Base-by-base conservation (phyloP, 2,113 vertebrate species). In the Cyprichromis sp. region DNA sequence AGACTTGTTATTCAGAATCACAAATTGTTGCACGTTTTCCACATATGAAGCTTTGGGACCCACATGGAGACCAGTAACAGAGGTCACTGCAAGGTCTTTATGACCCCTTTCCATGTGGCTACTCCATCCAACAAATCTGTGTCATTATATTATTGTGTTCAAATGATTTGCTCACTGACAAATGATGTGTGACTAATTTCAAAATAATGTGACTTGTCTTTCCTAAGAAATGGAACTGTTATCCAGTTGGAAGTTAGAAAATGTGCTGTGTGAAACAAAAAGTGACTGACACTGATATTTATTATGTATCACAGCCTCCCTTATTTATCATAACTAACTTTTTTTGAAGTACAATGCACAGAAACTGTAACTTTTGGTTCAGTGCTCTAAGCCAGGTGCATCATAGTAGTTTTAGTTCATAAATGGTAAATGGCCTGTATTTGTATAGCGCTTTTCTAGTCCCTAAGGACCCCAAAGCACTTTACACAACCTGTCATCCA, bases 101-200 rank as follows among this genome's bases (percentile, higher is more conserved):
- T 66, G 85, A 82, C 85, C 89, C 59, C 66, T 85, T 80, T 85
- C 34, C 10, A 61, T 76, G 88, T n/a, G 63, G 59, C 57, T 21
- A 73, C 54, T 86, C 86, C 38, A 76, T 87, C 89, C 36, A 83
- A 90, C 83, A 83, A 57, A 92, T 90, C 90, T 83, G 40, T 91
- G 89, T 94, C 88, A 66, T 88, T 40, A 40, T 80, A 90, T 90
- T 90, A 82, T 94, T 95, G 91, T 95, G 94, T 92, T 92, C 88
- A 88, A 93, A 93, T 85, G 87, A 96, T 92, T 91, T 90, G 92
- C 89, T 59, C 79, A 6, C 88, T 93, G 93, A 96, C 83, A 90
- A 94, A 96, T 93, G 82, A 93, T 53, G 88, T 93, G 93, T 88
- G 89, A 93, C 92, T 84, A 90, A 95, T 95, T 84, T 81, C 38